Conservation (phyloP, 1,140 invertebrate genomes). For the Diabrotica virgifera region DNA sequence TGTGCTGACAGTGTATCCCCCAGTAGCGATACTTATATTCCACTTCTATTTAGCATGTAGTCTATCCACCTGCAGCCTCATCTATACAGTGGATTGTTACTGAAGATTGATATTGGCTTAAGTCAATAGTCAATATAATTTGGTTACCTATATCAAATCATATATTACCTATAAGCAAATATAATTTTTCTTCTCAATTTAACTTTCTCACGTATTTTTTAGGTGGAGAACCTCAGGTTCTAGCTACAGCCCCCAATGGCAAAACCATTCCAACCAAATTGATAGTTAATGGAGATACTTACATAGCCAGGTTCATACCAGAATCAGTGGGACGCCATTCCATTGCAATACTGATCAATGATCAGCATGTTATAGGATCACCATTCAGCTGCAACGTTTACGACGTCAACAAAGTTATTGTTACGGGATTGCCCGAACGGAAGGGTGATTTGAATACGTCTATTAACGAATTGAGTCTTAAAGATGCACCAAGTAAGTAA, state of each 20-base stretch:
- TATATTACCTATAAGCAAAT: slow-evolving; percentile 1
- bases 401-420: slow-evolving; percentile 81
- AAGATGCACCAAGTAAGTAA: slow-evolving; percentile 45
- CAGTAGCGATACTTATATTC: too few species aligned
- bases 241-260: slow-evolving; percentile 75
- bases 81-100: too few species aligned
- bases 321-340: slow-evolving; percentile 83
- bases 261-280: slow-evolving; percentile 67
- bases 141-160: neutral
- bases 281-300: slow-evolving; percentile 61
- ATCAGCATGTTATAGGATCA: slow-evolving; percentile 82
- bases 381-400: slow-evolving; percentile 92
- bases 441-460: slow-evolving; percentile 46
- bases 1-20: too few species aligned
- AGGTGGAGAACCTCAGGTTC: slow-evolving; percentile 64
- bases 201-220: slow-evolving; percentile 29
- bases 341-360: slow-evolving; percentile 75
- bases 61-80: too few species aligned
- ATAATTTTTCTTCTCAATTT: neutral
- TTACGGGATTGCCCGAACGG: slow-evolving; percentile 65
- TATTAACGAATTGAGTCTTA: slow-evolving; percentile 53
- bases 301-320: slow-evolving; percentile 75
- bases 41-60: too few species aligned
- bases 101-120: too few species aligned
- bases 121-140: too few species aligned